A percentile compares a stretch with the other conserved stretches of the same genome.
Conservation (phyloP, 2,113 vertebrate species). For the Erinaceus europaeus region DNA sequence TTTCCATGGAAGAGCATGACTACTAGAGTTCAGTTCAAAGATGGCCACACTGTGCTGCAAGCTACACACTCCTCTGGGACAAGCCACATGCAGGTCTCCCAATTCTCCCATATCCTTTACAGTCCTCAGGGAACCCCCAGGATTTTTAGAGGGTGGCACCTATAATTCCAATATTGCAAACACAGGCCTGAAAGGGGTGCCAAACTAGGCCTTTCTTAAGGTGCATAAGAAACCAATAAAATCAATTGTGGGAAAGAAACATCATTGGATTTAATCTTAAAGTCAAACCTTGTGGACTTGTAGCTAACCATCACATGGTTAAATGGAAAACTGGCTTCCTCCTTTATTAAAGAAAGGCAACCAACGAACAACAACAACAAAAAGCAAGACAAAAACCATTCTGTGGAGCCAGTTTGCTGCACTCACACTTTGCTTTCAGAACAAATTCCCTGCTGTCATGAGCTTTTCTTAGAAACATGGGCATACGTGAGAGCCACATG, state of each 20-base stretch:
- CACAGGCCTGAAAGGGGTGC: not conserved
- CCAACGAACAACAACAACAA: not conserved
- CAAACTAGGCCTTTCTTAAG: not conserved
- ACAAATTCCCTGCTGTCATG: not conserved
- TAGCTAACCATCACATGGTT: not conserved
- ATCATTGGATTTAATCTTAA: not conserved
- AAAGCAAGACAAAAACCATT: not conserved
- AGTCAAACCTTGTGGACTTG: not conserved
- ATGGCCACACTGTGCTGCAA: not conserved
- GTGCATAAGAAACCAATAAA: not conserved
- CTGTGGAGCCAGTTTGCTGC: not conserved
- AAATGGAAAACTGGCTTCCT: not conserved
- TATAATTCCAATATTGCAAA: not conserved
- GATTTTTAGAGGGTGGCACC: not conserved
- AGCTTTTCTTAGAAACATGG: not conserved
- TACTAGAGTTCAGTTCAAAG: not conserved
- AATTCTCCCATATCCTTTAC: not conserved
- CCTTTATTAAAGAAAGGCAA: not conserved
- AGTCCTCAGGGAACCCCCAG: not conserved
- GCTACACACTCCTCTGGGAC: not conserved
- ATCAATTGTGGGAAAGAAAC: not conserved
- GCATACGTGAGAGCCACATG: not conserved
- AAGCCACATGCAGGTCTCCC: not conserved
- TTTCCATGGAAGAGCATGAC: not conserved
- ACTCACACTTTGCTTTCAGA: not conserved